Evolutionary conservation across 2,113 vertebrate genomes (phyloP), one percentile per base, ranked within the genome.

Genomic region (Pungitius pungitius): DNA sequence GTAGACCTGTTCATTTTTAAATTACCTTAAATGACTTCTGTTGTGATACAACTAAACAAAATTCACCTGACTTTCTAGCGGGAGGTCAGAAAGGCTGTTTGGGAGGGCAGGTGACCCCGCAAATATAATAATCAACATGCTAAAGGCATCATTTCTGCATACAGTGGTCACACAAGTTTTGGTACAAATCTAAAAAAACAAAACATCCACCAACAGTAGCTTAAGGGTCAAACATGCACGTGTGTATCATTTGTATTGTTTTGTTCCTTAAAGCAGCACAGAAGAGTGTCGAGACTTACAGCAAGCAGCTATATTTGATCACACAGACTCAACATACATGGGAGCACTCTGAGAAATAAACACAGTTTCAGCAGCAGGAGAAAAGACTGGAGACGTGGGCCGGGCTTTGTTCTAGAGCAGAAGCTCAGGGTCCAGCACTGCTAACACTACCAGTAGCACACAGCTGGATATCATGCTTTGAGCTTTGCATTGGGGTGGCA

Each of bases 391-490:
- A 22, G 18, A 37, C 14, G 60, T 40, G 45, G 54, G 52, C 66
- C 56, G 59, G 52, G 73, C 69, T 77, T 64, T 22, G 57, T 20
- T 51, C 35, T 35, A 4, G 40, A 51, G 70, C 45, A 79, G 35
- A 56, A 40, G 40, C 59, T 35, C 20, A 37, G 67, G 35, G 35
- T 83, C 20, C 24, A 65, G 60, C 47, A 42, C 4, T 73, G 76
- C 62, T 8, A 54, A 35, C 57, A 11, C 8, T 49, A 39, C 39
- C 43, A 22, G 40, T 70, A 76, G 51, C 69, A 45, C 60, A 18
- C 15, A 4, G 39, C 73, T 68, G 7, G 66, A 71, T 8, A 14
- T 65, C 73, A 86, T 78, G 85, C 80, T 78, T 60, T 17, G 63
- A 64, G 51, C 43, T 58, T 81, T 27, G 42, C 72, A 42, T 8